Evolutionary conservation across 2,888 invertebrate genomes (phyloP).

Genomic region (Chrysodeixis includens): DNA sequence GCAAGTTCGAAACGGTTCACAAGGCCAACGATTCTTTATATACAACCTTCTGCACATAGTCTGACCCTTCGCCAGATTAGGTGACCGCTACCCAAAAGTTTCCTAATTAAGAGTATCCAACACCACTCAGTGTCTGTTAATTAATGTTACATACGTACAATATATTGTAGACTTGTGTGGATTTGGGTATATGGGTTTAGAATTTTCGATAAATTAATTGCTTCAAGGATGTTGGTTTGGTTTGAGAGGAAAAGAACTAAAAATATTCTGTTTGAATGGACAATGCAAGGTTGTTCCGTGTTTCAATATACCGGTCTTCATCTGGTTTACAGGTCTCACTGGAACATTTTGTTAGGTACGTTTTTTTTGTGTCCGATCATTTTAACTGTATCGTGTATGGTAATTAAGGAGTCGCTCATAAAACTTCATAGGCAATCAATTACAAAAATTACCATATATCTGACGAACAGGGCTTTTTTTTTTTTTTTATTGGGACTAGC

Average conservation of each 20-base stretch:
- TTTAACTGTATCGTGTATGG: too few relatives aligned
- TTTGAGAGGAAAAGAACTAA: conserved; percentile 34
- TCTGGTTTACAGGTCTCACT: too few relatives aligned
- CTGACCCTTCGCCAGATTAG: conserved; percentile 58
- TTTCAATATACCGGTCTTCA: too few relatives aligned
- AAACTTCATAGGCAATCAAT: too few relatives aligned
- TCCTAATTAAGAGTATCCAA: conserved; percentile 67
- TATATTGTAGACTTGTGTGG: conserved; percentile 40
- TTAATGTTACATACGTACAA: conserved; percentile 56
- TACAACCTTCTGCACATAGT: conserved; percentile 5
- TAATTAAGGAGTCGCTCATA: too few relatives aligned
- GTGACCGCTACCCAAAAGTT: conserved; percentile 67
- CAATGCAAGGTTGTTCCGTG: too few relatives aligned
- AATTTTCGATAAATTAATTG: conserved; percentile 57
- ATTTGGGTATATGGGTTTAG: conserved; percentile 42
- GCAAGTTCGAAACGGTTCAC: background rate
- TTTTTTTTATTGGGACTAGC: too few relatives aligned
- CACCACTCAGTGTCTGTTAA: conserved; percentile 61
- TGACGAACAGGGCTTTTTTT: too few relatives aligned
- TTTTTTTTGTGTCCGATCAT: too few relatives aligned
- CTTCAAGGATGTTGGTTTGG: conserved; percentile 30
- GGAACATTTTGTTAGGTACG: too few relatives aligned
- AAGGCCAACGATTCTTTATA: conserved; percentile 10
- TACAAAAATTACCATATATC: too few relatives aligned
- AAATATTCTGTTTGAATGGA: background rate